These are phyloP conservation scores for Serripes groenlandicus DNA, from an alignment of 2,888 invertebrate genomes.

Conservation along the genomic window DNA sequence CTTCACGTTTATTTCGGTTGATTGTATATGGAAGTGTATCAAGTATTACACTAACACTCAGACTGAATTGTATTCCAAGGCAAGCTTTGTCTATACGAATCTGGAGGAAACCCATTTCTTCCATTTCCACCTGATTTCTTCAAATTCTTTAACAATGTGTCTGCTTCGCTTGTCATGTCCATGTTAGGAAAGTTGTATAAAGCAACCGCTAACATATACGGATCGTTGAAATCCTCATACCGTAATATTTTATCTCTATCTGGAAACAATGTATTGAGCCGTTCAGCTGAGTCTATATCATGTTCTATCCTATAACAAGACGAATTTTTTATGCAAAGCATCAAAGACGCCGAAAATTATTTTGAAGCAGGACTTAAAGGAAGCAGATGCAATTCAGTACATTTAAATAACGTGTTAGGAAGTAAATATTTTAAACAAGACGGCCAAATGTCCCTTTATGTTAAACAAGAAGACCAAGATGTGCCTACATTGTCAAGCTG, in stretches of 20 bases:
- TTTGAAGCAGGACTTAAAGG: too few species aligned
- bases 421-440: too few species aligned
- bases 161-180: not conserved
- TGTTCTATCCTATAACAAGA: constrained; percentile 4
- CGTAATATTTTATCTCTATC: constrained; percentile 20
- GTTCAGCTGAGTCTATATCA: constrained; percentile 16
- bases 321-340: too few species aligned
- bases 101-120: not conserved
- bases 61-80: not conserved
- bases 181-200: constrained; percentile 19
- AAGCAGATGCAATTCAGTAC: too few species aligned
- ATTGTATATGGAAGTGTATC: too few species aligned
- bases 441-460: too few species aligned
- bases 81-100: not conserved
- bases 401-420: too few species aligned
- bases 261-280: constrained; percentile 2
- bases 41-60: too few species aligned
- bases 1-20: too few species aligned
- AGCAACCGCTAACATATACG: constrained; percentile 1
- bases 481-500: too few species aligned
- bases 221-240: constrained; percentile 35
- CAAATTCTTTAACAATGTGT: not conserved
- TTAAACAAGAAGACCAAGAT: too few species aligned
- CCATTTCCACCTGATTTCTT: not conserved
- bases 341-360: too few species aligned